These are phyloP conservation scores for Melanophora roralis DNA, from an alignment of 2,888 invertebrate species.

Conservation along the genomic window DNA sequence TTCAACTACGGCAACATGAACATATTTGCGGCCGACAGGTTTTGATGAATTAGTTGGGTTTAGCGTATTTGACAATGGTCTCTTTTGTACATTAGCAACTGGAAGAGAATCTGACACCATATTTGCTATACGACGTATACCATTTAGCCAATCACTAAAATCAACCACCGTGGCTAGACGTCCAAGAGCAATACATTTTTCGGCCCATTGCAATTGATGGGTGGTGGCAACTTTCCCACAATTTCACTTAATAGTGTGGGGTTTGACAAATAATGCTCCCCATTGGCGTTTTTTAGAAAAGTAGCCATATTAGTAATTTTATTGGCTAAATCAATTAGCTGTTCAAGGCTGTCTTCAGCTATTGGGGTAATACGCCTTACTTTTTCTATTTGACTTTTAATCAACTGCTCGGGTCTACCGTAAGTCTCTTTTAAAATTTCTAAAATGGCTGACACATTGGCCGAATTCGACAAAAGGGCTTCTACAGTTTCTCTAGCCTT, in stretches of 20 bases:
- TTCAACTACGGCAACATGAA: too few species aligned
- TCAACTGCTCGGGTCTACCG: constrained; percentile 26
- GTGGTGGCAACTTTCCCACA: background rate
- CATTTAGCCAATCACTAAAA: background rate
- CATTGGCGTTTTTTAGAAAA: background rate
- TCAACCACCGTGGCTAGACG: background rate
- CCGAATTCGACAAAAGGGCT: constrained; percentile 7
- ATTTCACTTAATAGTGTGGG: background rate
- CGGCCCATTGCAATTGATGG: background rate
- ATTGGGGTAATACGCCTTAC: background rate
- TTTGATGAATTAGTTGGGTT: too few species aligned
- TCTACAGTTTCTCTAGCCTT: constrained; percentile 7
- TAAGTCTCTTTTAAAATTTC: constrained; percentile 1
- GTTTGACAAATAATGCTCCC: background rate
- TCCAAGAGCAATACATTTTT: background rate
- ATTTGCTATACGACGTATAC: background rate
- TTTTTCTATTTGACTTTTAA: constrained; percentile 30
- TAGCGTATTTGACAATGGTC: too few species aligned
- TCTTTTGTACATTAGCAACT: background rate
- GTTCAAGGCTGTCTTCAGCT: constrained; percentile 16
- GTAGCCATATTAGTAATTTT: constrained; percentile 44
- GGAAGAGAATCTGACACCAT: background rate
- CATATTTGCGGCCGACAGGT: too few species aligned
- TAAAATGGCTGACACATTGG: background rate
- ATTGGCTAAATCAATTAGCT: constrained; percentile 34